Percentiles rank a stretch among this genome's conserved stretches.
phyloP scores from a whole-genome alignment of 1,140 invertebrate species.

The Dendroctonus ponderosae region DNA sequence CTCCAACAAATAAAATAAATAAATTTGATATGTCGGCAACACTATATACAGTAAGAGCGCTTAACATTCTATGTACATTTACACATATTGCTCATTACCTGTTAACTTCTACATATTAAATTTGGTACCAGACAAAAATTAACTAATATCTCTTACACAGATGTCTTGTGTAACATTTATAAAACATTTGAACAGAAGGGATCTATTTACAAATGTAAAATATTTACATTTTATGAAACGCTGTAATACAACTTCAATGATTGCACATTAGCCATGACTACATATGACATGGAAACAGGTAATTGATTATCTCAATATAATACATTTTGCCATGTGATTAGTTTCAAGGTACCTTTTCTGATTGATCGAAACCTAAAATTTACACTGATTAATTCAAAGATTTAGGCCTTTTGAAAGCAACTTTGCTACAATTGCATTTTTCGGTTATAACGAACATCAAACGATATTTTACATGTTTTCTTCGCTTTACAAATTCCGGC shows the following conservation, averaged over 20 bases:
- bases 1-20: constrained; percentile 33
- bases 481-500: too few relatives aligned
- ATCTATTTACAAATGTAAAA: constrained; percentile 35
- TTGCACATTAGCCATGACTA: constrained; percentile 32
- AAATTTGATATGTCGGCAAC: constrained; percentile 37
- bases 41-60: constrained; percentile 31
- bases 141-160: not conserved
- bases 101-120: not conserved
- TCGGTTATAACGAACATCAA: too few relatives aligned
- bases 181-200: constrained; percentile 26
- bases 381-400: too few relatives aligned
- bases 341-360: too few relatives aligned
- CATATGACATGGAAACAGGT: not conserved
- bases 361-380: too few relatives aligned
- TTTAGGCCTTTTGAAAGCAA: too few relatives aligned
- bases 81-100: constrained; percentile 3
- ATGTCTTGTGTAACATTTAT: not conserved
- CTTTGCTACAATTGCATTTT: too few relatives aligned
- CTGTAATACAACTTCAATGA: constrained; percentile 26
- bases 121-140: constrained; percentile 4
- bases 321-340: too few relatives aligned
- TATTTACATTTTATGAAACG: constrained; percentile 34
- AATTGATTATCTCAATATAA: not conserved
- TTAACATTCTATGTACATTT: constrained; percentile 31
- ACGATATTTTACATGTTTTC: too few relatives aligned